Evolutionary conservation across 2,113 vertebrate genomes (phyloP), one percentile per base, ranked within the genome.

Genomic region (Nesogale talazaci): DNA sequence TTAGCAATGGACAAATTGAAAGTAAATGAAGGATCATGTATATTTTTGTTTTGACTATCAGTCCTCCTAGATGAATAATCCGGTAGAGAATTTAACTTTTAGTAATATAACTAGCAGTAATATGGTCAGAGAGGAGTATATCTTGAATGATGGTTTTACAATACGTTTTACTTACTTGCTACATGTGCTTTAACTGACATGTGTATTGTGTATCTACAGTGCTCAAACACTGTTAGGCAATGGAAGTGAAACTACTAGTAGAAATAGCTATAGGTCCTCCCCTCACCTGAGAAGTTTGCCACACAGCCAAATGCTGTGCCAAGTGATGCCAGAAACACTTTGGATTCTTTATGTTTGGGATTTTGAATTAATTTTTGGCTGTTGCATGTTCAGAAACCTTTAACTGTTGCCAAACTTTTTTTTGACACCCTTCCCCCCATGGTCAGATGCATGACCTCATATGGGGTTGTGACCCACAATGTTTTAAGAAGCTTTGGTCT

Each of bases 111-210:
- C 67, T 92, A 78, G 17, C 23, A 22, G 19, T 61, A 61, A 22
- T 61, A 5, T 61, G 8, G 23, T 61, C 23, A 25, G 59, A 81
- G 29, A 70, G 88, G 46, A 91, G 29, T 77, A 56, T 14, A 65
- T 72, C 25, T 17, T 94, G 36, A 77, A 78, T 40, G 17, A 84
- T 89, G 29, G 27, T 11, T 90, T 90, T n/a, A 83, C 11, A 72
- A 6, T 80, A 8, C 78, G 57, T 22, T 75, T 88, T 87, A 86
- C 75, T 91, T 86, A 80, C 40, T 77, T 88, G 80, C 16, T 46
- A 87, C 52, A 69, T 78, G 80, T n/a, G 38, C 78, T n/a, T 12
- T 82, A 83, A 23, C 12, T 52, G 46, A 52, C 46, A 8, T 11
- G 46, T 11, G 46, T 11, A 52, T 52, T 52, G 46, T 52, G 46